Conservation (phyloP, 2,888 invertebrate genomes). For the Epirrhoe alternata region DNA sequence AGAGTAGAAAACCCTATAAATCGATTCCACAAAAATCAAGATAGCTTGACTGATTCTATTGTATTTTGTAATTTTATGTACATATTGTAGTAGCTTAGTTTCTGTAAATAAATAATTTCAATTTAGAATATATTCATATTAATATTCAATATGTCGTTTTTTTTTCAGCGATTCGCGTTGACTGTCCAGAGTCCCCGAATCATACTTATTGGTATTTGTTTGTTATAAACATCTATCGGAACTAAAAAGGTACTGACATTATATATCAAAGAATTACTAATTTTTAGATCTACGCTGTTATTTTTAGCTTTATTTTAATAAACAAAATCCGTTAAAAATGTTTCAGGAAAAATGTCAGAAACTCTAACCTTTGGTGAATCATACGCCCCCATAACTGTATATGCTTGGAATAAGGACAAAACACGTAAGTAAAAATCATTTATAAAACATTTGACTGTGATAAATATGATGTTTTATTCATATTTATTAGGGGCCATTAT, state of each 20-base stretch:
- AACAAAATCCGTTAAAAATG: background rate
- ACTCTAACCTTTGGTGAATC: slow-evolving; percentile 92
- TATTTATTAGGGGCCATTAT: too few species aligned
- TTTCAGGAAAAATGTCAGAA: slow-evolving; percentile 89
- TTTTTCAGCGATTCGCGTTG: slow-evolving; percentile 88
- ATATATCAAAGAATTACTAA: background rate
- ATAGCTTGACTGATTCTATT: too few species aligned
- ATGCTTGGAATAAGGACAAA: slow-evolving; percentile 98
- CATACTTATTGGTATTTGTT: slow-evolving; percentile 51
- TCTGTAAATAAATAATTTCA: too few species aligned
- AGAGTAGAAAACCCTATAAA: too few species aligned
- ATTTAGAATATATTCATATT: too few species aligned
- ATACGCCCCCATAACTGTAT: slow-evolving; percentile 96
- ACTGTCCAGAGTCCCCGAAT: slow-evolving; percentile 98
- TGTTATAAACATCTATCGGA: slow-evolving; percentile 36
- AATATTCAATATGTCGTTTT: background rate
- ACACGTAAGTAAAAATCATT: slow-evolving; percentile 89
- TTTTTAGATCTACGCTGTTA: background rate
- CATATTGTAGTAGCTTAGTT: too few species aligned
- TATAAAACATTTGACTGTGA: background rate
- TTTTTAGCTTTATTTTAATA: background rate
- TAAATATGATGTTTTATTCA: background rate
- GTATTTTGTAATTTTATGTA: too few species aligned
- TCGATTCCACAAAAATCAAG: too few species aligned
- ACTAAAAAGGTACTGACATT: slow-evolving; percentile 10